These are phyloP conservation scores for Sitophilus oryzae DNA, from an alignment of 1,140 invertebrate genomes.

Conservation along the genomic window DNA sequence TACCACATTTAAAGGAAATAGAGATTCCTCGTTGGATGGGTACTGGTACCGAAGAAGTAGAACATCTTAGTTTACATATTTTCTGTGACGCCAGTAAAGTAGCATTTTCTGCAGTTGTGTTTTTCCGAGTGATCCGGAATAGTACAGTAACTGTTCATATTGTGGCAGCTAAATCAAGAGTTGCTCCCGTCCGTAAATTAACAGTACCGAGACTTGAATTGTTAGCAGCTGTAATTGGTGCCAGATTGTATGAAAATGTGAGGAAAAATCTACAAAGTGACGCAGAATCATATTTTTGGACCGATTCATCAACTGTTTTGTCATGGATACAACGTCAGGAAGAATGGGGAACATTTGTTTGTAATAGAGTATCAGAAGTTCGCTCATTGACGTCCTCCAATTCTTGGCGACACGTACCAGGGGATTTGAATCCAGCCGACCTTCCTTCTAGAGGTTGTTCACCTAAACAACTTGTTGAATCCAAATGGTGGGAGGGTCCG, in stretches of 20 bases:
- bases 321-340: constrained; percentile 29
- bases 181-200: no score
- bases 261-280: constrained; percentile 6
- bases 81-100: constrained; percentile 16
- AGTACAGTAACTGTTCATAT: neutral
- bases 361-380: constrained; percentile 38
- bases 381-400: constrained; percentile 27
- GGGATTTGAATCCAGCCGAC: constrained; percentile 44
- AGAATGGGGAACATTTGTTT: constrained; percentile 32
- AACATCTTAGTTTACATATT: constrained; percentile 11
- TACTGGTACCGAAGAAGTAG: neutral
- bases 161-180: no score
- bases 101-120: constrained; percentile 15
- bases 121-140: constrained; percentile 16
- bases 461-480: constrained; percentile 30
- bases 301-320: constrained; percentile 30
- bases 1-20: constrained; percentile 11
- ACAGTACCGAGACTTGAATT: no score
- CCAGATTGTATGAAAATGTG: no score
- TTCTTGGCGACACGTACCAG: constrained; percentile 41
- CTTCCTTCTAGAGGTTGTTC: constrained; percentile 38
- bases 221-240: no score
- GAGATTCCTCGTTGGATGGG: constrained; percentile 19
- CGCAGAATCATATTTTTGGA: constrained; percentile 14
- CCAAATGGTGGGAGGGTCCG: constrained; percentile 38